Evolutionary conservation across 2,113 vertebrate species (phyloP).

Genomic region (Peromyscus polionotus): DNA sequence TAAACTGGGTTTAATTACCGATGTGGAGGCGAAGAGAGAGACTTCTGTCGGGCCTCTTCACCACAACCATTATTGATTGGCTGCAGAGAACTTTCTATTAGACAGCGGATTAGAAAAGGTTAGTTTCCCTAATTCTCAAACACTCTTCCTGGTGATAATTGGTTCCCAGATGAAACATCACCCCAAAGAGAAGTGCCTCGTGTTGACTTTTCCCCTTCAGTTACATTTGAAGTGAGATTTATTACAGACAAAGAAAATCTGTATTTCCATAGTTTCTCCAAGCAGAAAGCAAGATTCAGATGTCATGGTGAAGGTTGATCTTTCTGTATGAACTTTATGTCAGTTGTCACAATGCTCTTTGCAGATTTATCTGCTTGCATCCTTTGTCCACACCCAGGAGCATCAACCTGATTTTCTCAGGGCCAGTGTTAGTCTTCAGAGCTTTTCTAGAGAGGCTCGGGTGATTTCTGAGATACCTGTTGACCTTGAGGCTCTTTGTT

Average conservation of each 20-base stretch:
- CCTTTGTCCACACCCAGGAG: neutral
- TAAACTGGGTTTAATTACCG: slow-evolving; percentile 80
- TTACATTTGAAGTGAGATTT: slow-evolving; percentile 29
- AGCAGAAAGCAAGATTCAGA: neutral
- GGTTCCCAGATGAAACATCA: slow-evolving; percentile 75
- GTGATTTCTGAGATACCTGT: neutral
- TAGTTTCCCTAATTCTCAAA: slow-evolving; percentile 77
- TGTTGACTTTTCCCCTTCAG: slow-evolving; percentile 9
- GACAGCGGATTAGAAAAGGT: slow-evolving; percentile 78
- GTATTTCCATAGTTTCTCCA: neutral
- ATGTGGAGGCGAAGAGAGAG: slow-evolving; percentile 42
- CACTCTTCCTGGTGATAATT: slow-evolving; percentile 78
- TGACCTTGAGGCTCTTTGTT: neutral
- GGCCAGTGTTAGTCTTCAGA: neutral
- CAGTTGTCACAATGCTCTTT: neutral
- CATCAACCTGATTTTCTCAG: neutral
- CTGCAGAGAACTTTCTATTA: slow-evolving; percentile 68
- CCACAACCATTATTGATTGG: slow-evolving; percentile 71
- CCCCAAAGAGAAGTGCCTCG: neutral
- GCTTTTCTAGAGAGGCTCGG: neutral
- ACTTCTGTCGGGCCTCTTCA: neutral
- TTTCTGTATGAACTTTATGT: neutral
- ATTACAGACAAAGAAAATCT: neutral
- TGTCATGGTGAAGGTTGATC: neutral
- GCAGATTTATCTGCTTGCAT: neutral